Evolutionary conservation across 2,888 invertebrate species (phyloP).

Genomic region (Drosophila subquinaria): DNA sequence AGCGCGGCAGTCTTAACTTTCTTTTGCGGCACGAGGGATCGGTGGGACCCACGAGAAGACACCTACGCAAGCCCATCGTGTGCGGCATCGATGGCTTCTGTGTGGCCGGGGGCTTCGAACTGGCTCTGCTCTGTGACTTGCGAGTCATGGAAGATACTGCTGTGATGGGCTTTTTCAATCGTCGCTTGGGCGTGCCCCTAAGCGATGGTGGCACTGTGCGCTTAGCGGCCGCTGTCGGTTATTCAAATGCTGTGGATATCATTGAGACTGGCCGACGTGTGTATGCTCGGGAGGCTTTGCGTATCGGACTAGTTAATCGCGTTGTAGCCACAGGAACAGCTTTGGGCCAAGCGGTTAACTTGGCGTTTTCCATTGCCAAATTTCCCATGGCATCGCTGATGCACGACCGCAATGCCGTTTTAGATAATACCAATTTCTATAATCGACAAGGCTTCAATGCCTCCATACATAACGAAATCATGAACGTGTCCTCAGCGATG

Average conservation of each 20-base stretch:
- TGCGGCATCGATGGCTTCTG: slow-evolving; percentile 96
- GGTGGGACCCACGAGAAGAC: slow-evolving; percentile 89
- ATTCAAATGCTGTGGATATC: slow-evolving; percentile 94
- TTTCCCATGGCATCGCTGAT: slow-evolving; percentile 89
- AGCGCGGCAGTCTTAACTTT: slow-evolving; percentile 76
- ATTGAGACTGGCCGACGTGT: slow-evolving; percentile 94
- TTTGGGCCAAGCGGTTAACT: slow-evolving; percentile 91
- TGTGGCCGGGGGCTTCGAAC: slow-evolving; percentile 95
- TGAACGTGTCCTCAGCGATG: slow-evolving; percentile 88
- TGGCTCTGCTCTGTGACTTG: slow-evolving; percentile 96
- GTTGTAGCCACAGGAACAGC: slow-evolving; percentile 94
- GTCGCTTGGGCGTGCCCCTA: slow-evolving; percentile 94
- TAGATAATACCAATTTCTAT: slow-evolving; percentile 88
- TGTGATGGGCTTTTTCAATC: slow-evolving; percentile 91
- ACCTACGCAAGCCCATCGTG: slow-evolving; percentile 93
- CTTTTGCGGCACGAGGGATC: slow-evolving; percentile 85
- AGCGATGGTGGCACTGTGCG: slow-evolving; percentile 94
- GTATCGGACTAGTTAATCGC: slow-evolving; percentile 93
- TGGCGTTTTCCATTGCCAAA: slow-evolving; percentile 91
- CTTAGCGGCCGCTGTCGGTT: slow-evolving; percentile 93
- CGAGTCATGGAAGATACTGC: slow-evolving; percentile 95
- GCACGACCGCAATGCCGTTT: slow-evolving; percentile 86
- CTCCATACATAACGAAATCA: slow-evolving; percentile 87
- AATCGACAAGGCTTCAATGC: slow-evolving; percentile 88
- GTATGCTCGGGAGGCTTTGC: slow-evolving; percentile 91